Evolutionary conservation across 2,797 vertebrate species (phyloP).

Genomic region (Pseudomugil gertrudae): DNA sequence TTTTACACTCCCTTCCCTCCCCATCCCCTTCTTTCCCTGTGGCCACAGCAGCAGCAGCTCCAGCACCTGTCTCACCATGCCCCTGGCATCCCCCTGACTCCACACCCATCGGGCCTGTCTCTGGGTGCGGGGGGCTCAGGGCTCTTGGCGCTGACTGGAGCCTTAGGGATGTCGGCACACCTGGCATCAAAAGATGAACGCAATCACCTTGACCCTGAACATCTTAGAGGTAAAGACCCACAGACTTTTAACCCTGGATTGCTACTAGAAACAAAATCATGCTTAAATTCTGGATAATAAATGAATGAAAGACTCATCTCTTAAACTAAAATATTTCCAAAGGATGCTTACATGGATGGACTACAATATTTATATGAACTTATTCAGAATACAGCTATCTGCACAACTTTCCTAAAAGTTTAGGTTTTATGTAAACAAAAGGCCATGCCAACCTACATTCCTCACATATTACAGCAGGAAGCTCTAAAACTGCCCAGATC

Average conservation of each 20-base stretch:
- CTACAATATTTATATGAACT: neutral
- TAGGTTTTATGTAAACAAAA: neutral
- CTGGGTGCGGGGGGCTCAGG: conserved; percentile 79
- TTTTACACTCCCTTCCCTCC: conserved; percentile 14
- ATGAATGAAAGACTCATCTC: neutral
- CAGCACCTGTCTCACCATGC: conserved; percentile 93
- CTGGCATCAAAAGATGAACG: conserved; percentile 86
- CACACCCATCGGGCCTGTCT: conserved; percentile 86
- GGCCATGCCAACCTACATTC: neutral
- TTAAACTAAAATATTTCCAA: neutral
- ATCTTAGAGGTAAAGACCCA: conserved; percentile 80
- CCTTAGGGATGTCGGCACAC: conserved; percentile 82
- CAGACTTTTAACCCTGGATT: neutral
- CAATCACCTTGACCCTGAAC: conserved; percentile 83
- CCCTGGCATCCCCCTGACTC: conserved; percentile 85
- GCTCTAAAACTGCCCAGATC: neutral
- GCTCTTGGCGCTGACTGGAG: conserved; percentile 87
- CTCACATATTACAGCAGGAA: neutral
- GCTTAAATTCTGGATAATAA: neutral
- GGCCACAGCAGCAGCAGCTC: conserved; percentile 94
- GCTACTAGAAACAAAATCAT: neutral
- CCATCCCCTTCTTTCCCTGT: conserved; percentile 52
- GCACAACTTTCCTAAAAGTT: neutral
- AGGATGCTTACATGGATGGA: no score
- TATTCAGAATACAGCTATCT: neutral